These are phyloP conservation scores for Tipula lateralis DNA, from an alignment of 2,888 invertebrate species.

Conservation along the genomic window DNA sequence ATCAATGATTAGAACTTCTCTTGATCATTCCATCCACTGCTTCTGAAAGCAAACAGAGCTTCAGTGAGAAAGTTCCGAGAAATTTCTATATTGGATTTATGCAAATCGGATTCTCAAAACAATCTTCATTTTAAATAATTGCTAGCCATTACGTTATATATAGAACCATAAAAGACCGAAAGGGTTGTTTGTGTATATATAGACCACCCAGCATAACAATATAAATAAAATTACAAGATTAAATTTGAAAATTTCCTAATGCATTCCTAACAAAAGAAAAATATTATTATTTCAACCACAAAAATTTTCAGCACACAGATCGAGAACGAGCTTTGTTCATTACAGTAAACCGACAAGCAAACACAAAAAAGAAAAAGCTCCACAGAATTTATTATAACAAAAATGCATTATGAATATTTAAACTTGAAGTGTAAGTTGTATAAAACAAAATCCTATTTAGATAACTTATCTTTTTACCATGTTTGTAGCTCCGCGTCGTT, in stretches of 20 bases:
- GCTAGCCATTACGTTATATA: no score
- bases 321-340: background rate
- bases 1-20: no score
- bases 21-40: no score
- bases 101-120: no score
- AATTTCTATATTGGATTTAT: no score
- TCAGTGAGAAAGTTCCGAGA: no score
- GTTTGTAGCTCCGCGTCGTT: no score
- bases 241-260: background rate
- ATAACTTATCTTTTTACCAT: background rate
- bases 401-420: conserved; percentile 13
- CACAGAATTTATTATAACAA: background rate
- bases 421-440: background rate
- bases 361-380: background rate
- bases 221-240: no score
- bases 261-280: background rate
- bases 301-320: background rate
- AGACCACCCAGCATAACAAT: background rate
- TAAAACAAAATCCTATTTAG: background rate
- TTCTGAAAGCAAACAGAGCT: no score
- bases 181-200: no score
- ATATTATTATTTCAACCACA: background rate
- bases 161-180: no score
- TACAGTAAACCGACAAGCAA: background rate
- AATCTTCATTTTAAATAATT: no score